Conservation (phyloP, 2,113 vertebrate genomes). For the Vidua macroura region DNA sequence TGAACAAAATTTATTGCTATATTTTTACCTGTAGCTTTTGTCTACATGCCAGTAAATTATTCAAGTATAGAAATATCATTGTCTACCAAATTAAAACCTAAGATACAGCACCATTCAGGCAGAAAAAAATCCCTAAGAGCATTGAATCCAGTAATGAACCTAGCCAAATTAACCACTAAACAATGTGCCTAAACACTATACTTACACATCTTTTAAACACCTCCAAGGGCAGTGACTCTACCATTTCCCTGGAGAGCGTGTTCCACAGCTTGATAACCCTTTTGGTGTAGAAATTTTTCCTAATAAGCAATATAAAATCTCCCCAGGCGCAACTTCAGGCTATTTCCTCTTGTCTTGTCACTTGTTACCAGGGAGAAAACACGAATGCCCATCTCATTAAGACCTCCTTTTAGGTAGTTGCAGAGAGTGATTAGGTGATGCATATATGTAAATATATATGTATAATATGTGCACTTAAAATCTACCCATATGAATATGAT, state of each 20-base stretch:
- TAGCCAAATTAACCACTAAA: neutral
- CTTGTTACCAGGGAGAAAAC: neutral
- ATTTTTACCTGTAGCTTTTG: neutral
- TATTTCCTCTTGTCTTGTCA: neutral
- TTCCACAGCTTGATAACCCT: neutral
- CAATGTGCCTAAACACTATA: neutral
- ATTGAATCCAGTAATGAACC: neutral
- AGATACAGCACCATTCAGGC: neutral
- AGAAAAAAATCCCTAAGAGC: neutral
- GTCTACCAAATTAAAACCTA: neutral
- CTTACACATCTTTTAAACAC: neutral
- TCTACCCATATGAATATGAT: neutral
- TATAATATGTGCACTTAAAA: neutral
- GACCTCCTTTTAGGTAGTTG: neutral
- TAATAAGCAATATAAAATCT: neutral
- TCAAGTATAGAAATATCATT: neutral
- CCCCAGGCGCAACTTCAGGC: neutral
- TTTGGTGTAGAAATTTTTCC: neutral
- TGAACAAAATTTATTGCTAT: neutral
- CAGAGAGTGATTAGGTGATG: neutral
- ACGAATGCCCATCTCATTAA: fast-evolving
- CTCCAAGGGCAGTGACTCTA: neutral
- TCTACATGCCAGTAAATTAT: neutral
- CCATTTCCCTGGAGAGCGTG: neutral
- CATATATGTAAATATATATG: neutral